Percentiles rank a stretch among this genome's conserved stretches.
Conservation (phyloP, 2,888 invertebrate genomes). For the Ophion slaviceki region DNA sequence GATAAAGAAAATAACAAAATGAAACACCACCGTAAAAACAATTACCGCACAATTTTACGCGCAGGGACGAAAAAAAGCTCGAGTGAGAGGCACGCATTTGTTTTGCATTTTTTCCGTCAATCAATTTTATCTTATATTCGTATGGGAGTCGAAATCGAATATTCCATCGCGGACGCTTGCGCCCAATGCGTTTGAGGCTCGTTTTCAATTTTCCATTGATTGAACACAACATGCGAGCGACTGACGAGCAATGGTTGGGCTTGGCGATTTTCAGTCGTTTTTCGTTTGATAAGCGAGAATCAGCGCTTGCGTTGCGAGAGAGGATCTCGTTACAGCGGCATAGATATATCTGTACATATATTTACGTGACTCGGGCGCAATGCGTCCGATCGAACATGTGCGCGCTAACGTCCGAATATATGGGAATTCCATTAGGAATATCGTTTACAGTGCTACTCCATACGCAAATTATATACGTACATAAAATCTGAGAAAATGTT, state of each 20-base stretch:
- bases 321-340: not conserved
- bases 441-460: not conserved
- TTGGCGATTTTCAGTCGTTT: not conserved
- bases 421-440: constrained; percentile 34
- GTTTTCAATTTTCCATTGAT: not conserved
- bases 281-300: not conserved
- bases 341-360: not conserved
- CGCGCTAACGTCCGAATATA: constrained; percentile 17
- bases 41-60: not conserved
- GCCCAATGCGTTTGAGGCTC: not conserved
- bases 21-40: not conserved
- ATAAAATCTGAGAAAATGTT: too few relatives aligned
- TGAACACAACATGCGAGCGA: not conserved
- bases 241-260: not conserved
- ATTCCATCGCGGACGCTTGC: not conserved
- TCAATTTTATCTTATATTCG: not conserved
- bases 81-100: not conserved
- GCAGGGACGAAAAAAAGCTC: not conserved
- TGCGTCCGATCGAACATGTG: constrained; percentile 2
- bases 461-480: too few relatives aligned
- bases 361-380: too few relatives aligned
- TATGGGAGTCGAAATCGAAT: not conserved
- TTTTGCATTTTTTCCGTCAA: not conserved
- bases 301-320: not conserved
- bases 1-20: not conserved